Evolutionary conservation across 2,888 invertebrate species (phyloP).

Genomic region (Leptopterna dolabrata): DNA sequence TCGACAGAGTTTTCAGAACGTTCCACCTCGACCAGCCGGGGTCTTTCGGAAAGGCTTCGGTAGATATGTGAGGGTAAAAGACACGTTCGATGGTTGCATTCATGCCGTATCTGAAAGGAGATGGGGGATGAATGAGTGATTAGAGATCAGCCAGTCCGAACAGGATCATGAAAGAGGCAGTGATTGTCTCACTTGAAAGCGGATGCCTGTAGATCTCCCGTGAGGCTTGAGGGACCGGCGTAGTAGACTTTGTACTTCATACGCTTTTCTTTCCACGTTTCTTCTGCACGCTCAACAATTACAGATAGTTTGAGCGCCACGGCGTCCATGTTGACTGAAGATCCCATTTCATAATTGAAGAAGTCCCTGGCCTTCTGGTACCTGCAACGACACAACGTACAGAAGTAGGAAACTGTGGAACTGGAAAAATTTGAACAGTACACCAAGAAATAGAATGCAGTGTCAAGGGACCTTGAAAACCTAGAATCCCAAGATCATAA

Average conservation of each 20-base stretch:
- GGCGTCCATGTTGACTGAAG: slow-evolving; percentile 70
- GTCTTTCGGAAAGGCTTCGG: slow-evolving; percentile 68
- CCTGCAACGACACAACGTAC: slow-evolving; percentile 66
- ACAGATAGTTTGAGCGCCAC: slow-evolving; percentile 72
- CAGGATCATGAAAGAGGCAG: no score
- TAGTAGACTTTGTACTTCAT: slow-evolving; percentile 77
- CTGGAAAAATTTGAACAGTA: no score
- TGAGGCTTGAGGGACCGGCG: slow-evolving; percentile 77
- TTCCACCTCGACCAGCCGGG: neutral
- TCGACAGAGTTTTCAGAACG: slow-evolving; percentile 7
- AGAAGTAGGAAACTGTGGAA: no score
- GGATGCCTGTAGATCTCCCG: slow-evolving; percentile 70
- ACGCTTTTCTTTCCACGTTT: slow-evolving; percentile 69
- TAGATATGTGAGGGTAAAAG: slow-evolving; percentile 82
- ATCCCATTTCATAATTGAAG: slow-evolving; percentile 79
- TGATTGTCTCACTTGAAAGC: slow-evolving; percentile 65
- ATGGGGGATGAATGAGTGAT: no score
- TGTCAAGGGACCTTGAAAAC: no score
- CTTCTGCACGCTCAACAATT: slow-evolving; percentile 73
- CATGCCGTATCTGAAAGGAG: slow-evolving; percentile 52
- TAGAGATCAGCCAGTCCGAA: no score
- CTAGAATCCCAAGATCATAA: no score
- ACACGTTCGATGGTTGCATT: slow-evolving; percentile 64
- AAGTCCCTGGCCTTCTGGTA: slow-evolving; percentile 76
- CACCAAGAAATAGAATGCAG: no score